phyloP scores from a whole-genome alignment of 2,797 vertebrate species.

The Podarcis siculus region DNA sequence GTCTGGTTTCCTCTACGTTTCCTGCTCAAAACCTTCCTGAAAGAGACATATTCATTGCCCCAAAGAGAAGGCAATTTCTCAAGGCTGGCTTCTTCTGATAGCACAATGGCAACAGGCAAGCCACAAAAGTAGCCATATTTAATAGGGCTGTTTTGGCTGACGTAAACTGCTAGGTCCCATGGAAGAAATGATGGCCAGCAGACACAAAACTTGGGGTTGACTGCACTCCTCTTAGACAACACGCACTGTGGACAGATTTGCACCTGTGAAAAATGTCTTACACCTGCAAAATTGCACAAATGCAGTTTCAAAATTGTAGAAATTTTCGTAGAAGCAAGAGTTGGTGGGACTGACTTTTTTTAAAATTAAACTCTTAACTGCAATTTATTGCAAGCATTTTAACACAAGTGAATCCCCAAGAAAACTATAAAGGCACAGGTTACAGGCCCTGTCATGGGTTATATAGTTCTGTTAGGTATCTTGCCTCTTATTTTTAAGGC shows the following conservation, averaged over 20 bases:
- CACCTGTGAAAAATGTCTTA: background rate
- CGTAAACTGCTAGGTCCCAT: too few species aligned
- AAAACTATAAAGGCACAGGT: background rate
- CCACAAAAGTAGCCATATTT: background rate
- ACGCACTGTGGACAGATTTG: background rate
- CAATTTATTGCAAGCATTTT: background rate
- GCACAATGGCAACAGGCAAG: background rate
- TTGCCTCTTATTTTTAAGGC: background rate
- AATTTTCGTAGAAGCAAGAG: background rate
- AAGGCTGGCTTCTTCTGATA: background rate
- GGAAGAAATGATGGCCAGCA: too few species aligned
- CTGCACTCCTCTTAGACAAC: too few species aligned
- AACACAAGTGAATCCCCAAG: background rate
- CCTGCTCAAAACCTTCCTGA: background rate
- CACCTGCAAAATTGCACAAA: background rate
- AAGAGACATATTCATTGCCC: background rate
- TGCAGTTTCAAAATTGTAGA: background rate
- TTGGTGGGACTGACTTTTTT: background rate
- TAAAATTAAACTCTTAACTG: background rate
- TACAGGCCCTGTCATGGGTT: too few species aligned
- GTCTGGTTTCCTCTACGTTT: background rate
- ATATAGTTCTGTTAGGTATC: background rate
- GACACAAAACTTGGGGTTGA: too few species aligned
- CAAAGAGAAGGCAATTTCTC: background rate
- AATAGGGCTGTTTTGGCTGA: too few species aligned